These are phyloP conservation scores for Pedionomus torquatus DNA, from an alignment of 2,113 vertebrate species.

Conservation along the genomic window DNA sequence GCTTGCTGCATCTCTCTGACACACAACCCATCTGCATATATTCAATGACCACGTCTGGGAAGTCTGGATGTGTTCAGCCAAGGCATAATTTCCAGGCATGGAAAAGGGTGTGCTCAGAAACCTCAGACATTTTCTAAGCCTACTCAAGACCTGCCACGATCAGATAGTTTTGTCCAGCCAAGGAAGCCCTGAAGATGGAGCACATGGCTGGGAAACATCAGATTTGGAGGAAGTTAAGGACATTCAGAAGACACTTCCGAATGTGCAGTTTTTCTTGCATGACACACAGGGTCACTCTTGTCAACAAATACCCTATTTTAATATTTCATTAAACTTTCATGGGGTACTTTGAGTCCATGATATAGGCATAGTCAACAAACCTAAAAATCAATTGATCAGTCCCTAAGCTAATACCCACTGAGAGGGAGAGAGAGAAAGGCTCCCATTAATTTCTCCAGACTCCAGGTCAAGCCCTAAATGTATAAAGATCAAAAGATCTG, in stretches of 20 bases:
- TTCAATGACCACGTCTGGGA: neutral
- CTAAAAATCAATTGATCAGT: conserved; percentile 59
- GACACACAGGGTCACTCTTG: conserved; percentile 59
- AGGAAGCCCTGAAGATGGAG: conserved; percentile 15
- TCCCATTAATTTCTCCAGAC: conserved; percentile 47
- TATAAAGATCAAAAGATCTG: conserved; percentile 48
- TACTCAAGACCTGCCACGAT: neutral
- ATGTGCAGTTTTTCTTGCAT: conserved; percentile 27
- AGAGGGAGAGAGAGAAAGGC: neutral
- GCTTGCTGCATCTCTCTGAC: neutral
- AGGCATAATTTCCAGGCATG: neutral
- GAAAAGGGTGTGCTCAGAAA: conserved; percentile 7
- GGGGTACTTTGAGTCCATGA: neutral
- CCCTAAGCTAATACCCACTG: conserved; percentile 25
- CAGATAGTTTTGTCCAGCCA: neutral
- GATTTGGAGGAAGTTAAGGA: neutral
- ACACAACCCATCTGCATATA: neutral
- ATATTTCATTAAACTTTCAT: conserved; percentile 69
- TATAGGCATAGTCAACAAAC: conserved; percentile 24
- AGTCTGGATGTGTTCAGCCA: neutral
- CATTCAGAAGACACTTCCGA: neutral
- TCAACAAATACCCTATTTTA: conserved; percentile 57
- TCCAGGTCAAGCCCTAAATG: conserved; percentile 52
- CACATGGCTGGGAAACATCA: neutral
- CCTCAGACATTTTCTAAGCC: neutral